These are phyloP conservation scores for Campoplex nolae DNA, from an alignment of 2,888 invertebrate species.

Conservation along the genomic window DNA sequence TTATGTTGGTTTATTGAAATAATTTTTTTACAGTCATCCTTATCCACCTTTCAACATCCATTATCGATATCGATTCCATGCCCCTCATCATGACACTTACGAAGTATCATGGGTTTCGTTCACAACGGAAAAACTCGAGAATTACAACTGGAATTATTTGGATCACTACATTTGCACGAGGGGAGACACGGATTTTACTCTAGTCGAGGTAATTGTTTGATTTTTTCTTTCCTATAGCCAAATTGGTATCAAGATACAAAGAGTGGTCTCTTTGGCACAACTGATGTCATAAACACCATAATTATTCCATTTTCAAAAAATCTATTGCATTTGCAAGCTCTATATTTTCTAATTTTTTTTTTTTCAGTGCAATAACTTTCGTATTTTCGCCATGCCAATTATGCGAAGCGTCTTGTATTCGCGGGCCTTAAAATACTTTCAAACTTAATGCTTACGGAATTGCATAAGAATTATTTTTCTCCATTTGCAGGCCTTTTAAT, in stretches of 20 bases:
- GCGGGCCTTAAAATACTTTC: too few relatives aligned
- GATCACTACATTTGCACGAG: slow-evolving; percentile 98
- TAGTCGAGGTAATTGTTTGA: slow-evolving; percentile 89
- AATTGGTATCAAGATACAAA: slow-evolving; percentile 28
- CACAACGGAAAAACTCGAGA: slow-evolving; percentile 97
- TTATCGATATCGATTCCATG: slow-evolving; percentile 96
- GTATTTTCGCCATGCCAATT: too few relatives aligned
- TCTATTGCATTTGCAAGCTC: too few relatives aligned
- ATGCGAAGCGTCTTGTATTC: too few relatives aligned
- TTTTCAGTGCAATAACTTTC: too few relatives aligned
- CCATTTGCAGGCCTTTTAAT: too few relatives aligned
- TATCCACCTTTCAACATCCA: slow-evolving; percentile 97
- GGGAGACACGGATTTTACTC: slow-evolving; percentile 95
- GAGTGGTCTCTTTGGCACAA: too few relatives aligned
- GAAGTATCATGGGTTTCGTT: slow-evolving; percentile 98
- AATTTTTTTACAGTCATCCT: slow-evolving; percentile 90
- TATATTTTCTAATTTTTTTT: too few relatives aligned
- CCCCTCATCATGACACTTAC: slow-evolving; percentile 96
- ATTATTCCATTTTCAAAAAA: too few relatives aligned
- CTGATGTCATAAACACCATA: too few relatives aligned
- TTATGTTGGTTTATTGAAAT: not conserved
- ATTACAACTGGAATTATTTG: slow-evolving; percentile 98
- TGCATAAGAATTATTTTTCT: too few relatives aligned
- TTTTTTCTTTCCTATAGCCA: slow-evolving; percentile 55
- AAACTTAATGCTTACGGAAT: too few relatives aligned